These are phyloP conservation scores for Dufourea novaeangliae DNA, from an alignment of 1,140 invertebrate species.

Conservation along the genomic window DNA sequence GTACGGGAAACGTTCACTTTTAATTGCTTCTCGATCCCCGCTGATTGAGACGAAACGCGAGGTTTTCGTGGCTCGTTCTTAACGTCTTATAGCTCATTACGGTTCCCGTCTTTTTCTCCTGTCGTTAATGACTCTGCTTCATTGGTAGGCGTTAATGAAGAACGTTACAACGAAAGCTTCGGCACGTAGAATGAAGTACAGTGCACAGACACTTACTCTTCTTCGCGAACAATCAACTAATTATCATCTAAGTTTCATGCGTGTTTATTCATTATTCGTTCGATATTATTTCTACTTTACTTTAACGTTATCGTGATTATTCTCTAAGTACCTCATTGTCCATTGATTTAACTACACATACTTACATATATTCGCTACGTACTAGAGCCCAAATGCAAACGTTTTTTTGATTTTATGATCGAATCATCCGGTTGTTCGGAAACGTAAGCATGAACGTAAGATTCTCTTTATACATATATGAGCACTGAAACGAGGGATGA, in stretches of 20 bases:
- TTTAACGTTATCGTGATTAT: conserved; percentile 17
- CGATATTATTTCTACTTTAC: conserved; percentile 44
- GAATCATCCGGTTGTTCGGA: background rate
- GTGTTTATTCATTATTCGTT: conserved; percentile 35
- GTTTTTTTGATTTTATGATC: conserved; percentile 5
- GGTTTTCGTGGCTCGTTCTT: background rate
- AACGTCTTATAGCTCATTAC: conserved; percentile 33
- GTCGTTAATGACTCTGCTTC: conserved; percentile 46
- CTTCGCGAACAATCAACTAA: conserved; percentile 35
- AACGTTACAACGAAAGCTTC: conserved; percentile 45
- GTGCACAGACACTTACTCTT: conserved; percentile 20
- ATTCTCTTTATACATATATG: no score
- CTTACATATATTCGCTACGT: conserved; percentile 9
- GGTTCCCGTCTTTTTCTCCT: background rate
- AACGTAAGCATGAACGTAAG: conserved; percentile 24
- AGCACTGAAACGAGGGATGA: conserved; percentile 11
- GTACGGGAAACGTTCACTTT: background rate
- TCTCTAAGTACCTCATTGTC: conserved; percentile 16
- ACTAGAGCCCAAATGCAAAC: conserved; percentile 22
- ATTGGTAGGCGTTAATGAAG: conserved; percentile 37
- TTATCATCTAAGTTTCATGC: conserved; percentile 49
- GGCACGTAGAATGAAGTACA: conserved; percentile 23
- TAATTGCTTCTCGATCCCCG: conserved; percentile 7
- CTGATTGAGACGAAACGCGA: conserved; percentile 27
- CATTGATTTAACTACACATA: conserved; percentile 45